Percentiles rank a stretch among this genome's conserved stretches.
Evolutionary conservation across 2,113 vertebrate species (phyloP).

Genomic region (Chloebia gouldiae): DNA sequence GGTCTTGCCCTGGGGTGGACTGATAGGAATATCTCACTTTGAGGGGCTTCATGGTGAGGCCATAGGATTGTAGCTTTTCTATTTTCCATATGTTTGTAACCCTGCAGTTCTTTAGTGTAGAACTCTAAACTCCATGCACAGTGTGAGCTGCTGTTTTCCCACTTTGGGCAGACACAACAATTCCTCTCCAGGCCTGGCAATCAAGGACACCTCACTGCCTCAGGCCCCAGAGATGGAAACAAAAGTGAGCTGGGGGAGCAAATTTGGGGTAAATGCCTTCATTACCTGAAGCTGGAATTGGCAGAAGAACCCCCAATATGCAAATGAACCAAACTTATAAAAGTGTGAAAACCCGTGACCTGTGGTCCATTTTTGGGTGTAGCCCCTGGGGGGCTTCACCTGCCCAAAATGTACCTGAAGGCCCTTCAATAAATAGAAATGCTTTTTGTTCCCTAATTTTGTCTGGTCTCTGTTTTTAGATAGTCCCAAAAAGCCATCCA

Average conservation of each 20-base stretch:
- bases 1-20: background rate
- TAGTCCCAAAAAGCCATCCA: fast-evolving
- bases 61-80: background rate
- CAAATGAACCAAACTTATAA: background rate
- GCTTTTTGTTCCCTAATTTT: background rate
- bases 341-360: background rate
- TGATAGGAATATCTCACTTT: background rate
- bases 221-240: background rate
- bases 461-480: background rate
- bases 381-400: too few relatives aligned
- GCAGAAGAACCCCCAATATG: background rate
- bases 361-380: fast-evolving
- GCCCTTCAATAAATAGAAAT: background rate
- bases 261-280: background rate
- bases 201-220: background rate
- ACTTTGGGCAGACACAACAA: background rate
- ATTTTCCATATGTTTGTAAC: fast-evolving
- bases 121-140: fast-evolving
- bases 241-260: background rate
- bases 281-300: background rate
- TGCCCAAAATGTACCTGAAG: background rate
- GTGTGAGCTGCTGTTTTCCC: background rate
- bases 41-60: background rate
- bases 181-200: background rate
- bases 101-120: fast-evolving